phyloP scores from a whole-genome alignment of 1,140 invertebrate genomes.

The Drosophila insularis region DNA sequence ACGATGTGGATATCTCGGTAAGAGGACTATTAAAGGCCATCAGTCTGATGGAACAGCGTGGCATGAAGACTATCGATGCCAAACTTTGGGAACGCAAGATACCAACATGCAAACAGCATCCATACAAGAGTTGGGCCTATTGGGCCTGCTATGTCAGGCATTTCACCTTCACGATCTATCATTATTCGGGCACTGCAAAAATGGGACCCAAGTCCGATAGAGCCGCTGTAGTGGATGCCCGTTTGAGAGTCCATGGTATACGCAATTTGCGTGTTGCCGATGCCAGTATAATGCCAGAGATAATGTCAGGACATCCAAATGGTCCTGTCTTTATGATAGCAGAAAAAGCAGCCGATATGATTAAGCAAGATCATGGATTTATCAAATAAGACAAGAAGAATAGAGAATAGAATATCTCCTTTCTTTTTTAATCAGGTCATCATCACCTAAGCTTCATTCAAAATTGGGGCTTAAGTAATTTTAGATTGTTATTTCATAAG shows the following conservation, averaged over 20 bases:
- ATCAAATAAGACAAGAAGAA: constrained; percentile 64
- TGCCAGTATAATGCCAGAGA: constrained; percentile 87
- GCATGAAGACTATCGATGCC: constrained; percentile 85
- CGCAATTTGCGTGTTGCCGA: constrained; percentile 88
- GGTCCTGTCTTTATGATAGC: constrained; percentile 88
- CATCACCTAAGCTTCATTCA: background rate
- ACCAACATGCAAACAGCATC: constrained; percentile 86
- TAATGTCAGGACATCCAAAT: constrained; percentile 87
- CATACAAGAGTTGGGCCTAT: constrained; percentile 87
- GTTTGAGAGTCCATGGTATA: constrained; percentile 87
- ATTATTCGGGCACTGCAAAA: constrained; percentile 91
- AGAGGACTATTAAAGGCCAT: constrained; percentile 86
- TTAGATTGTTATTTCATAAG: constrained; percentile 19
- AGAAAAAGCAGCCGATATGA: constrained; percentile 87
- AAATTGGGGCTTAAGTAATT: constrained; percentile 30
- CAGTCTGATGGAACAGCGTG: constrained; percentile 84
- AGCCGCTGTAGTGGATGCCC: constrained; percentile 88
- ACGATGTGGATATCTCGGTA: constrained; percentile 86
- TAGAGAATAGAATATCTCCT: background rate
- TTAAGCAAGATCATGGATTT: constrained; percentile 84
- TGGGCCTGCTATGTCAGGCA: constrained; percentile 88
- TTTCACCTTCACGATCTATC: constrained; percentile 89
- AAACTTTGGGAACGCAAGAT: constrained; percentile 86
- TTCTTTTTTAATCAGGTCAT: background rate
- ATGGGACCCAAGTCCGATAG: constrained; percentile 89